Evolutionary conservation across 2,888 invertebrate genomes (phyloP).

Genomic region (Caenorhabditis virilis): DNA sequence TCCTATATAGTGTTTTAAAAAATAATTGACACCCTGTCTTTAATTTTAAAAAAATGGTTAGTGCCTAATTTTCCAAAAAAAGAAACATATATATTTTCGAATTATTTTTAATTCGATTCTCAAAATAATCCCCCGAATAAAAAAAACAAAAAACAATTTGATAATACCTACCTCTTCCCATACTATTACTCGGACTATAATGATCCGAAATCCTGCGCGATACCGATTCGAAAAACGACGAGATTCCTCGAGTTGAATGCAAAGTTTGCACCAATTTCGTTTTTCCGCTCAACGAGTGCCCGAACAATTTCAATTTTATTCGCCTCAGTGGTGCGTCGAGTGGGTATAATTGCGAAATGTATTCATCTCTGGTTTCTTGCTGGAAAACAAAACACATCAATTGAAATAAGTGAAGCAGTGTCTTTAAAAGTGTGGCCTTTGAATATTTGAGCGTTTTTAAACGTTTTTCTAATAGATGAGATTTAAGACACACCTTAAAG

Average conservation of each 20-base stretch:
- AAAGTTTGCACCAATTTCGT: slow-evolving; percentile 47
- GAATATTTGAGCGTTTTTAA: not conserved
- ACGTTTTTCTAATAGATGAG: too few relatives aligned
- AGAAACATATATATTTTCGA: too few relatives aligned
- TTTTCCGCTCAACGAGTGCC: slow-evolving; percentile 74
- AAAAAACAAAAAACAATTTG: too few relatives aligned
- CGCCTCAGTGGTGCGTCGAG: slow-evolving; percentile 70
- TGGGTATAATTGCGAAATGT: slow-evolving; percentile 74
- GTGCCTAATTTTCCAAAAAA: too few relatives aligned
- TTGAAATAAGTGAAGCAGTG: too few relatives aligned
- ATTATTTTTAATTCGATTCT: too few relatives aligned
- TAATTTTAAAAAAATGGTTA: too few relatives aligned
- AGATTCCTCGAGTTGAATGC: slow-evolving; percentile 47
- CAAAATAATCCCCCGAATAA: too few relatives aligned
- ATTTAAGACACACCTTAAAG: too few relatives aligned
- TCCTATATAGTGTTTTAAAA: too few relatives aligned
- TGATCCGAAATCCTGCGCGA: slow-evolving; percentile 63
- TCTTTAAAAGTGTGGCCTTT: too few relatives aligned
- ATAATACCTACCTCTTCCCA: slow-evolving; percentile 12
- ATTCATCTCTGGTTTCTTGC: slow-evolving; percentile 71
- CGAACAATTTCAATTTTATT: slow-evolving; percentile 78
- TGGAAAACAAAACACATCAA: slow-evolving; percentile 27
- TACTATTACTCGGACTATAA: slow-evolving; percentile 45
- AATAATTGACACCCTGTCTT: too few relatives aligned
- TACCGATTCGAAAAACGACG: slow-evolving; percentile 60